Conservation (phyloP, 2,797 vertebrate genomes). For the Onychomys leucogaster region DNA sequence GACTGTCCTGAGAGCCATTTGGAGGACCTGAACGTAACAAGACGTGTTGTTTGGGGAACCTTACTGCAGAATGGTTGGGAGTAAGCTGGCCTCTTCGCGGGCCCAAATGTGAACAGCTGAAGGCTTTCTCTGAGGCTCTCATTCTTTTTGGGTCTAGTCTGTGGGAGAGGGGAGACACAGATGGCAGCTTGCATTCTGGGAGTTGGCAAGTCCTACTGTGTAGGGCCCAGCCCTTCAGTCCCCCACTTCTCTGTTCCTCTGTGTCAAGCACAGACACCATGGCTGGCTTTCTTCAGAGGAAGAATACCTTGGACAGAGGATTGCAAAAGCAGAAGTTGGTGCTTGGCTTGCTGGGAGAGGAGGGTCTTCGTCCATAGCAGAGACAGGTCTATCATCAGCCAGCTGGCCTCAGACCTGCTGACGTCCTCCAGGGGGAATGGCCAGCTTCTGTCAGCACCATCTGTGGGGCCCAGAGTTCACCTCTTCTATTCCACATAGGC, state of each 20-base stretch:
- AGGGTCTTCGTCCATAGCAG: neutral
- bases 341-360: neutral
- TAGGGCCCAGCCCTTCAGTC: neutral
- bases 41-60: neutral
- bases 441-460: neutral
- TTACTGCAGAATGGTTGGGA: neutral
- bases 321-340: neutral
- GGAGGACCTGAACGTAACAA: neutral
- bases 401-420: neutral
- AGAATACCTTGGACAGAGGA: neutral
- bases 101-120: neutral
- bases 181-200: neutral
- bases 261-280: neutral
- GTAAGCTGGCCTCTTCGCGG: neutral
- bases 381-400: neutral
- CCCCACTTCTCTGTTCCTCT: neutral
- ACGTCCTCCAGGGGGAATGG: accelerated
- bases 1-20: neutral
- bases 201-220: neutral
- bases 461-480: neutral
- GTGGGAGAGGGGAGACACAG: neutral
- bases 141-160: neutral
- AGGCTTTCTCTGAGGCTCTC: neutral
- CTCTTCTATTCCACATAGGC: neutral
- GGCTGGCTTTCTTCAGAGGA: slow-evolving; percentile 19